A percentile compares a stretch with the other conserved stretches of the same genome.
These are phyloP conservation scores for Stichodactyla helianthus DNA, from an alignment of 64 coral and sea anemone species.

Conservation along the genomic window DNA sequence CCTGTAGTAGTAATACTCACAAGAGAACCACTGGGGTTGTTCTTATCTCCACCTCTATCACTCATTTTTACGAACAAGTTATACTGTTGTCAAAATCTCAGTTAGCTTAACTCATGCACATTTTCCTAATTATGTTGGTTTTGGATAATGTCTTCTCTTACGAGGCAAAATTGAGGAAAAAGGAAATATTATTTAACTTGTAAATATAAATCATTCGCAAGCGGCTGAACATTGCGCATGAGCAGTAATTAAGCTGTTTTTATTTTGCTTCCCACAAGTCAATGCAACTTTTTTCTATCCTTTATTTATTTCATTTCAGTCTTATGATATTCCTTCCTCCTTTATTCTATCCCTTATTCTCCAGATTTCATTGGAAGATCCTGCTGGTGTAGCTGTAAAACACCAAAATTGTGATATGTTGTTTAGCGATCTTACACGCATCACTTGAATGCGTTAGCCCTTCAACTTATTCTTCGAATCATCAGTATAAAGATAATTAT, in stretches of 20 bases:
- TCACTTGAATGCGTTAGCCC: too few relatives aligned
- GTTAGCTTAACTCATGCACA: not conserved
- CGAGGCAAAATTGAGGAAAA: not conserved
- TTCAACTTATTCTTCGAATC: too few relatives aligned
- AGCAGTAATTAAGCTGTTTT: slow-evolving; percentile 55
- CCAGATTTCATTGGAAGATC: too few relatives aligned
- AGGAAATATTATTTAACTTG: slow-evolving; percentile 18
- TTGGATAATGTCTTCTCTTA: not conserved
- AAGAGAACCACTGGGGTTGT: slow-evolving; percentile 12
- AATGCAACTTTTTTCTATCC: not conserved
- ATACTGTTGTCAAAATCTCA: not conserved
- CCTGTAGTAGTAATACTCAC: not conserved
- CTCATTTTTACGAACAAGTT: slow-evolving; percentile 6
- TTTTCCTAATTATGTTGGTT: not conserved
- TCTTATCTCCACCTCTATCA: slow-evolving; percentile 16
- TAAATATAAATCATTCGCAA: slow-evolving; percentile 22
- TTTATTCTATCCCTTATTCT: too few relatives aligned
- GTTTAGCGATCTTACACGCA: too few relatives aligned
- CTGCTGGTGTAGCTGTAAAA: too few relatives aligned
- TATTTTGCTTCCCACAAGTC: slow-evolving; percentile 56
- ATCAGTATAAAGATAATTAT: too few relatives aligned
- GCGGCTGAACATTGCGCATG: slow-evolving; percentile 32
- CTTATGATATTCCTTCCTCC: too few relatives aligned
- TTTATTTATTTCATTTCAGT: not conserved
- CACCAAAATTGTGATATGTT: too few relatives aligned